phyloP scores from a whole-genome alignment of 2,888 invertebrate genomes.

The Glaucopsyche alexis region DNA sequence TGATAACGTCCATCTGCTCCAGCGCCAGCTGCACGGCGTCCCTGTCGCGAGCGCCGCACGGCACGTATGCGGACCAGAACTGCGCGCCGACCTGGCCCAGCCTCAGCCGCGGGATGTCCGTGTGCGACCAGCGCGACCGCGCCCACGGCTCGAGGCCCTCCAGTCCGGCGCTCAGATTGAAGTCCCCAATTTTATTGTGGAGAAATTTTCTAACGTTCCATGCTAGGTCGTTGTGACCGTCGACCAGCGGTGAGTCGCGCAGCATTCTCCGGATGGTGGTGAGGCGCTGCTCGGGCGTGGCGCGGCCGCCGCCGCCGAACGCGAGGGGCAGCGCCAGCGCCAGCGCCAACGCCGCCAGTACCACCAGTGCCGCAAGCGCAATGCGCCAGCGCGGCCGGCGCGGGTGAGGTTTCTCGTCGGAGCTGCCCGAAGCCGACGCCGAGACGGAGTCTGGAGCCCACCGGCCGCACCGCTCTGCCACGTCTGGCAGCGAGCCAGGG shows the following conservation, averaged over 20 bases:
- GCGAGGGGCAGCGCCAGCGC: slow-evolving; percentile 81
- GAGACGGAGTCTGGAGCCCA: slow-evolving; percentile 75
- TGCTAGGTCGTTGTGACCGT: slow-evolving; percentile 92
- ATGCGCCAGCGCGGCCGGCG: slow-evolving; percentile 79
- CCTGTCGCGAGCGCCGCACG: slow-evolving; percentile 89
- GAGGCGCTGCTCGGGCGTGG: slow-evolving; percentile 82
- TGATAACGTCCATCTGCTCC: slow-evolving; percentile 92
- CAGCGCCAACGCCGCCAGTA: slow-evolving; percentile 79
- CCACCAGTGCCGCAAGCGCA: slow-evolving; percentile 80
- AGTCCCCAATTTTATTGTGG: slow-evolving; percentile 86
- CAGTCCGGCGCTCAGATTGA: slow-evolving; percentile 83
- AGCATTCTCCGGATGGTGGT: slow-evolving; percentile 83
- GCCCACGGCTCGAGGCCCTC: slow-evolving; percentile 89
- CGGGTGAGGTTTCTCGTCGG: slow-evolving; percentile 72
- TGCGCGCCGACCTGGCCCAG: slow-evolving; percentile 94
- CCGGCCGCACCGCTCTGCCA: slow-evolving; percentile 75
- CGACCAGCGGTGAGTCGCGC: slow-evolving; percentile 85
- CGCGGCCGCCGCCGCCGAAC: slow-evolving; percentile 70
- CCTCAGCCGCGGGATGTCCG: slow-evolving; percentile 91
- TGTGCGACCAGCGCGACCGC: slow-evolving; percentile 93
- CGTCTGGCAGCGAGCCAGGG: slow-evolving; percentile 75
- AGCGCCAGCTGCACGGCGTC: slow-evolving; percentile 91
- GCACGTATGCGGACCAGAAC: slow-evolving; percentile 94
- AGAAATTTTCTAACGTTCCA: slow-evolving; percentile 94
- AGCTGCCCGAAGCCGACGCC: slow-evolving; percentile 73